A percentile compares a stretch with the other conserved stretches of the same genome.
Conservation (phyloP, 1,140 invertebrate species). For the Bombus superbus region DNA sequence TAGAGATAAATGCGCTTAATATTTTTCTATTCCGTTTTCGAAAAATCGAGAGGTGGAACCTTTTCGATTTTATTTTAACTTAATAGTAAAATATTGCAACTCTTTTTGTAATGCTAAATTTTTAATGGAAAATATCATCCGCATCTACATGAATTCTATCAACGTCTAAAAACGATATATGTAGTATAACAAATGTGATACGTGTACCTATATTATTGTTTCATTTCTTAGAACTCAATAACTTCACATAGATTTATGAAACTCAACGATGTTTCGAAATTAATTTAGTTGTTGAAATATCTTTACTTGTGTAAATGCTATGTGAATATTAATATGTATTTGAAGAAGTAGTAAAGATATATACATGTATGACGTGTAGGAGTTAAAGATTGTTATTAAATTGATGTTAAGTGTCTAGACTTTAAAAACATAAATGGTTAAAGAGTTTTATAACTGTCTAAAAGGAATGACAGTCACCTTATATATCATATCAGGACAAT, state of each 20-base stretch:
- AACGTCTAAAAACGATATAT: background rate
- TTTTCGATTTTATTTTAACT: conserved; percentile 56
- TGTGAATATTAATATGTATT: conserved; percentile 35
- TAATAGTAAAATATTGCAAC: conserved; percentile 29
- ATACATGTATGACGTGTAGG: conserved; percentile 32
- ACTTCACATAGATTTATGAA: conserved; percentile 12
- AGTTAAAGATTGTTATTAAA: conserved; percentile 37
- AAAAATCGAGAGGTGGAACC: conserved; percentile 40
- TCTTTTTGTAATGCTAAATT: conserved; percentile 33
- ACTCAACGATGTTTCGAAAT: background rate
- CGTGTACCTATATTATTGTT: conserved; percentile 22
- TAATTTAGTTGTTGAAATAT: conserved; percentile 40
- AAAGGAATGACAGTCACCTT: conserved; percentile 20
- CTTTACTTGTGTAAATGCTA: conserved; percentile 39
- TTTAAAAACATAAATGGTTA: conserved; percentile 54
- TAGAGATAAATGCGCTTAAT: conserved; percentile 61
- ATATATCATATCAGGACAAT: conserved; percentile 57
- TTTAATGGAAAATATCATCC: conserved; percentile 29
- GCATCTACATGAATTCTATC: conserved; percentile 11
- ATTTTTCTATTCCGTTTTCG: conserved; percentile 68
- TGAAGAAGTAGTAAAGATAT: conserved; percentile 30
- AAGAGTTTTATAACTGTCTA: conserved; percentile 26
- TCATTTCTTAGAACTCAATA: conserved; percentile 21
- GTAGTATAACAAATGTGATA: conserved; percentile 36
- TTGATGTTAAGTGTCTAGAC: conserved; percentile 61